Percentiles rank a stretch among this genome's conserved stretches.
Evolutionary conservation across 2,888 invertebrate species (phyloP).

Genomic region (Drosophila colorata): DNA sequence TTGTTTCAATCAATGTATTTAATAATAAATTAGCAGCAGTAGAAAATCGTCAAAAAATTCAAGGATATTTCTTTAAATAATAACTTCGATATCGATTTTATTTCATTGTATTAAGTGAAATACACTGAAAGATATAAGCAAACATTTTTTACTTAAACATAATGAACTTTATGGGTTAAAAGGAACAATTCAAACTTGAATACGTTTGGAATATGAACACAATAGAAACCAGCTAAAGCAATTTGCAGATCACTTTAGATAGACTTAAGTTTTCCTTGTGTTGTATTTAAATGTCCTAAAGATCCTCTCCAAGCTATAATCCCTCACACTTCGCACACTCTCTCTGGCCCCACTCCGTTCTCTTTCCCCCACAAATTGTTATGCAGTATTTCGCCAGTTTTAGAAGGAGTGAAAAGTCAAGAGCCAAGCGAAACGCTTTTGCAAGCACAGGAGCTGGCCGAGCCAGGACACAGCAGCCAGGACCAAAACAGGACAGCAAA

Average conservation of each 20-base stretch:
- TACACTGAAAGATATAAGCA: too few relatives aligned
- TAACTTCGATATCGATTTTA: background rate
- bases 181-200: too few relatives aligned
- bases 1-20: background rate
- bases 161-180: too few relatives aligned
- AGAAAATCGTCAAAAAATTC: background rate
- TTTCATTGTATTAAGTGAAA: background rate
- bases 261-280: too few relatives aligned
- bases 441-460: slow-evolving; percentile 16
- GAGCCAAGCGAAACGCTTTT: slow-evolving; percentile 38
- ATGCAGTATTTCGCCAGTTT: slow-evolving; percentile 34
- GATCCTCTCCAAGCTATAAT: background rate
- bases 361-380: slow-evolving; percentile 23
- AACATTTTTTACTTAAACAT: too few relatives aligned
- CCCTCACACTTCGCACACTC: background rate
- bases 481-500: slow-evolving; percentile 48
- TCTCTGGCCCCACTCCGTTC: too few relatives aligned
- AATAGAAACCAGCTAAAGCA: too few relatives aligned
- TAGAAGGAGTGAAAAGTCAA: slow-evolving; percentile 56
- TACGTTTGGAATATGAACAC: too few relatives aligned
- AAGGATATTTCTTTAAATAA: too few relatives aligned
- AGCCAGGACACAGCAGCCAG: background rate
- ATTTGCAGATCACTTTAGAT: too few relatives aligned
- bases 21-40: background rate
- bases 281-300: too few relatives aligned